Base-by-base conservation (phyloP, 2,797 vertebrate species). In the Rhynchotus rufescens region DNA sequence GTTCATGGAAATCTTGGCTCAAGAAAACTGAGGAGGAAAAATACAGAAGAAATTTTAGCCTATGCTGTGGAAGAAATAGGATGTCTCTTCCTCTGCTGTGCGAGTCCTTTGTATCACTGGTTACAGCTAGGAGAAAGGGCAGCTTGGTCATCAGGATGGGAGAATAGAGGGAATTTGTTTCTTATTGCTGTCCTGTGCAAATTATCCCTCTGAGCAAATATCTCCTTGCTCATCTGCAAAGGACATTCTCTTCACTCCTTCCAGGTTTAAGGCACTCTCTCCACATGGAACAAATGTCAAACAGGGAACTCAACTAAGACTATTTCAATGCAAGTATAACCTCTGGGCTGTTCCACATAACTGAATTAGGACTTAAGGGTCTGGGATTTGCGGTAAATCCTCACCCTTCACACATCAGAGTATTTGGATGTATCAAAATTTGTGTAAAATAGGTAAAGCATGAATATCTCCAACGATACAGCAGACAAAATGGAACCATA, bases 181-280 rank as follows among this genome's bases (percentile, higher is more conserved):
- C 2, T 0, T 12, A 2, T 49, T 61, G 9, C 34, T 88, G 72
- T n/a, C 69, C 3, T 1, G 0, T 14, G 47, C 47, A 1, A 2
- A 8, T 22, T 80, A 9, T 60, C 42, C 6, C 15, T 44, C 16
- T 44, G 42, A 44, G 42, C 42, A 44, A 44, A 44, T 17, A 44
- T 44, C 42, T 17, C 6, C 5, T 34, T 88, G 26, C 32, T 57
- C 28, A 4, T 62, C 36, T 73, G 67, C 15, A 20, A 0, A 0
- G 15, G 17, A 68, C 74, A 78, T 90, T n/a, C n/a, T 61, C 36
- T 77, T 88, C 20, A 6, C 20, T 36, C 23, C 30, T 84, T 71
- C 30, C 16, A 17, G 26, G 25, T 52, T 7, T 59, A 47, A 12
- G 15, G 28, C 49, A 59, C 22, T 79, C 36, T 71, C 20, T 76